Conservation (phyloP, 2,888 invertebrate genomes). For the Oscheius sp. region DNA sequence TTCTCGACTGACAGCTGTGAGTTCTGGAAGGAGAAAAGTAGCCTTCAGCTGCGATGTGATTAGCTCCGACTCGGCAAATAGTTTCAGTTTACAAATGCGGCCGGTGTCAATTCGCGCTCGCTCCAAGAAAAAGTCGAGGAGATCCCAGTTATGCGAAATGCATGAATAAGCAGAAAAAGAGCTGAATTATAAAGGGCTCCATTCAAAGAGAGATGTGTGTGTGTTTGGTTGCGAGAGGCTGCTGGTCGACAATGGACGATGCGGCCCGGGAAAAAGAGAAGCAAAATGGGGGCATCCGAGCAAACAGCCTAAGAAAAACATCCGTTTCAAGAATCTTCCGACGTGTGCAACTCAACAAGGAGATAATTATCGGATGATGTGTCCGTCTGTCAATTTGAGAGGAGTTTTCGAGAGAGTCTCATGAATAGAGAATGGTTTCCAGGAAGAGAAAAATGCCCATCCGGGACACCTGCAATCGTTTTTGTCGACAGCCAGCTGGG, state of each 20-base stretch:
- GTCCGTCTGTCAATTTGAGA: no score
- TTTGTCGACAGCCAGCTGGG: not conserved
- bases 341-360: no score
- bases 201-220: no score
- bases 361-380: no score
- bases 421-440: no score
- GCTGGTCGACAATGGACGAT: not conserved
- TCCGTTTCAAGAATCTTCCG: no score
- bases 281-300: no score
- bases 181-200: not conserved
- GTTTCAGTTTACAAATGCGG: slow-evolving; percentile 28
- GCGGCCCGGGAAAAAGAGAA: not conserved
- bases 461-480: not conserved
- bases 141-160: not conserved
- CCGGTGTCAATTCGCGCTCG: slow-evolving; percentile 25
- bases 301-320: no score
- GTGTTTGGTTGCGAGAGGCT: no score
- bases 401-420: no score
- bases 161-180: not conserved
- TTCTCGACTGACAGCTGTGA: not conserved
- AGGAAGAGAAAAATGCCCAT: not conserved
- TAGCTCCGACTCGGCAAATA: slow-evolving; percentile 20
- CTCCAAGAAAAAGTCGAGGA: not conserved
- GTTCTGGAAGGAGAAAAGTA: not conserved
- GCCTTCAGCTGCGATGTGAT: slow-evolving; percentile 8